Percentiles rank a stretch among this genome's conserved stretches.
Conservation (phyloP, 2,113 vertebrate genomes). For the Orientallactaga bullata region DNA sequence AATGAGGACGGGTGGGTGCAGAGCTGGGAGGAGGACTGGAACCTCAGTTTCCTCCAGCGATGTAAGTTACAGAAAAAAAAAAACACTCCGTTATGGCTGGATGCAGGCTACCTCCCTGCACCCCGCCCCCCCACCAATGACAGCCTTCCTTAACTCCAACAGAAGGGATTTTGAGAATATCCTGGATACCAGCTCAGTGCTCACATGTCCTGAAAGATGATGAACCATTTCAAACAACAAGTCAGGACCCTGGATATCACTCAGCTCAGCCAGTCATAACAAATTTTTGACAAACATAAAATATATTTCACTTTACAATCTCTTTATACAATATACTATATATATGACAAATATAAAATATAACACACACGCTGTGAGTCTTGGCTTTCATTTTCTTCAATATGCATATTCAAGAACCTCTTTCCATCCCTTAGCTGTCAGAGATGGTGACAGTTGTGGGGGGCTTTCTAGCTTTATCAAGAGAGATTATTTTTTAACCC, state of each 20-base stretch:
- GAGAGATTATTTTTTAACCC: constrained; percentile 94
- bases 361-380: not conserved
- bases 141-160: not conserved
- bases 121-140: not conserved
- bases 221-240: constrained; percentile 27
- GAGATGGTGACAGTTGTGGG: constrained; percentile 86
- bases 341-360: constrained; percentile 62
- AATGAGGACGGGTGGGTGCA: not conserved
- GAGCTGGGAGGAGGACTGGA: not conserved
- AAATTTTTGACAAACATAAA: constrained; percentile 40
- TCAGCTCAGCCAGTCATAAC: not conserved
- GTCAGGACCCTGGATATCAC: constrained; percentile 44
- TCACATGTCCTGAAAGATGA: constrained; percentile 1
- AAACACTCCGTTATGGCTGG: not conserved
- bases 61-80: not conserved
- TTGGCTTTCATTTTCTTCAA: constrained; percentile 68
- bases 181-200: constrained; percentile 45
- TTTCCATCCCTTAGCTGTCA: constrained; percentile 79
- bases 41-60: not conserved
- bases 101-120: not conserved
- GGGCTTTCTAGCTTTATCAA: constrained; percentile 87
- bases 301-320: too few species aligned
- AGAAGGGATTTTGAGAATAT: constrained; percentile 61
- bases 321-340: too few species aligned
- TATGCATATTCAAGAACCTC: constrained; percentile 84